phyloP scores from a whole-genome alignment of 2,113 vertebrate species.

The Lasiurus borealis region DNA sequence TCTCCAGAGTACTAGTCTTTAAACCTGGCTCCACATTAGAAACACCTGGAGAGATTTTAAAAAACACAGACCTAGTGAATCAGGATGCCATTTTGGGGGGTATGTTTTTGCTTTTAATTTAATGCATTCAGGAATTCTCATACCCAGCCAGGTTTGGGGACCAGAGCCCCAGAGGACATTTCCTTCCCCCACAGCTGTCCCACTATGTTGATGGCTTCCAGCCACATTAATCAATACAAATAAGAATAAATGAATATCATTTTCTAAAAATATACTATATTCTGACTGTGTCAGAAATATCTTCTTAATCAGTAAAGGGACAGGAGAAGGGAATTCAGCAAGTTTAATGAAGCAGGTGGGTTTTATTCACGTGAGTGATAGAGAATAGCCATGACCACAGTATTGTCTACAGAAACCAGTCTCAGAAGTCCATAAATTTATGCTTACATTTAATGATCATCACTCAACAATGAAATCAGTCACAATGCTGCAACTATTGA shows the following conservation, averaged over 20 bases:
- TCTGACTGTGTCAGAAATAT: not conserved
- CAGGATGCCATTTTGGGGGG: not conserved
- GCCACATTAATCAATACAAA: not conserved
- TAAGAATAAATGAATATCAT: conserved; percentile 9
- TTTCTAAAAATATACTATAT: conserved; percentile 17
- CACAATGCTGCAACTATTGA: conserved; percentile 22
- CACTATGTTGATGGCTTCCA: not conserved
- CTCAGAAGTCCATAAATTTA: conserved; percentile 43
- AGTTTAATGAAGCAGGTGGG: not conserved
- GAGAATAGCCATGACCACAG: not conserved
- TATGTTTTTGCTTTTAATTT: not conserved
- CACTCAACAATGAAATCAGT: conserved; percentile 61
- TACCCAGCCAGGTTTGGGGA: not conserved
- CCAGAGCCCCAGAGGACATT: not conserved
- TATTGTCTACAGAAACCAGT: not conserved
- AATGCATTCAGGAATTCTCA: not conserved
- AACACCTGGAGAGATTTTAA: not conserved
- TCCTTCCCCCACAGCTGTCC: not conserved
- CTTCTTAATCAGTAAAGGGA: conserved; percentile 20
- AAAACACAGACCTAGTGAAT: not conserved
- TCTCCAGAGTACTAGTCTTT: not conserved
- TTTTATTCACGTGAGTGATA: not conserved
- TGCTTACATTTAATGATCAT: conserved; percentile 51
- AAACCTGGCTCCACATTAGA: not conserved
- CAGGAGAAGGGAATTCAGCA: not conserved